Conservation (phyloP, 2,888 invertebrate species). For the Trichopoda pennipes region DNA sequence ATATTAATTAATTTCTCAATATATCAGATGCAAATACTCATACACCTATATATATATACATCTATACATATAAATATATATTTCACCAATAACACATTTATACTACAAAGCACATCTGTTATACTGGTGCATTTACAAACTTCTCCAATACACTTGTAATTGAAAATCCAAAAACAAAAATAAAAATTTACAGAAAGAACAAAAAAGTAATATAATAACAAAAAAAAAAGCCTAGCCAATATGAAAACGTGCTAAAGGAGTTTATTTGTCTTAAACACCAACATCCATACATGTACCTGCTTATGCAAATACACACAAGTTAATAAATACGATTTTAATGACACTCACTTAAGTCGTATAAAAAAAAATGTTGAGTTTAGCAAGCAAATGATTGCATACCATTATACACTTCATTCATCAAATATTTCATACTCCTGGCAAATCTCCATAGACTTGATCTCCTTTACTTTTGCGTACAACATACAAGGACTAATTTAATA, state of each 20-base stretch:
- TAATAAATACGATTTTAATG: neutral
- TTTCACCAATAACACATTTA: too few species aligned
- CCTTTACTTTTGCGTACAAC: neutral
- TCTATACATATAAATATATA: neutral
- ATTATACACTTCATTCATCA: neutral
- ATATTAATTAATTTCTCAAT: conserved; percentile 58
- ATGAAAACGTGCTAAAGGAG: conserved; percentile 61
- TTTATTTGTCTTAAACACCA: conserved; percentile 1
- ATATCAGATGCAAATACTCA: conserved; percentile 3
- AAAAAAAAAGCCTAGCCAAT: conserved; percentile 12
- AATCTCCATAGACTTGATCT: conserved; percentile 21
- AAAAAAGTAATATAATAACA: neutral
- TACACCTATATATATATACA: neutral
- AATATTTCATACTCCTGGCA: conserved; percentile 22
- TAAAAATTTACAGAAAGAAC: conserved; percentile 1
- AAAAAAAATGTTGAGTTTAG: too few species aligned
- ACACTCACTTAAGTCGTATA: too few species aligned
- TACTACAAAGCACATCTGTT: neutral
- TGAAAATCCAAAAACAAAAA: neutral
- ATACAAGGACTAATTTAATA: conserved; percentile 30
- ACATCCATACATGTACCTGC: neutral
- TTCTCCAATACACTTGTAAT: conserved; percentile 8
- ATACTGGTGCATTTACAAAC: neutral
- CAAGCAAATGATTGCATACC: too few species aligned
- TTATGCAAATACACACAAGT: neutral